These are phyloP conservation scores for Tipula lateralis DNA, from an alignment of 2,888 invertebrate genomes.

Conservation along the genomic window DNA sequence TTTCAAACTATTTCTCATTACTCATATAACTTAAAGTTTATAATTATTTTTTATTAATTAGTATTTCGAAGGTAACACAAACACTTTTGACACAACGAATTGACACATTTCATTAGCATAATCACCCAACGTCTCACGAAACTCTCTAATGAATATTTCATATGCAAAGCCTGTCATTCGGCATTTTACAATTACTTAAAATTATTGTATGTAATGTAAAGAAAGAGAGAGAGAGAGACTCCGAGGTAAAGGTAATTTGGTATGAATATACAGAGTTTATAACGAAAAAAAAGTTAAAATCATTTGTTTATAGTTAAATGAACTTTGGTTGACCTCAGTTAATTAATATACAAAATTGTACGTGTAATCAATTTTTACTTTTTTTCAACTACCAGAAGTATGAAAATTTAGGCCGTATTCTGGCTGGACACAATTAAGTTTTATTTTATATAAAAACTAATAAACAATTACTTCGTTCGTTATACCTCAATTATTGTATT, in stretches of 20 bases:
- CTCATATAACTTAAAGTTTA: background rate
- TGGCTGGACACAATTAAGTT: too few relatives aligned
- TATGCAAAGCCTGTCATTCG: background rate
- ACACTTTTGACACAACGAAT: background rate
- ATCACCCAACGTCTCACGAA: background rate
- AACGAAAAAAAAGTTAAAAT: background rate
- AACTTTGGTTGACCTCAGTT: background rate
- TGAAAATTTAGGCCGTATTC: background rate
- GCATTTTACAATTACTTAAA: background rate
- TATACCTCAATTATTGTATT: constrained; percentile 11
- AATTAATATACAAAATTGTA: background rate
- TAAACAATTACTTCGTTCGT: background rate
- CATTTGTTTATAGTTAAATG: background rate
- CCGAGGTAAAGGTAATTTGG: background rate
- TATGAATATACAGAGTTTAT: background rate
- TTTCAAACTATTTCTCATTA: background rate
- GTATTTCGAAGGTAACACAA: constrained; percentile 11
- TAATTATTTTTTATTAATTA: constrained; percentile 11
- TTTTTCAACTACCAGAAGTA: background rate
- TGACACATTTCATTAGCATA: constrained; percentile 1
- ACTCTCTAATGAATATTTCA: background rate
- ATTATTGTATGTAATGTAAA: background rate
- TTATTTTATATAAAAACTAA: background rate
- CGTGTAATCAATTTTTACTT: background rate
- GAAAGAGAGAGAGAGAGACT: background rate